A percentile compares a stretch with the other conserved stretches of the same genome.
phyloP scores from a whole-genome alignment of 1,140 invertebrate species.

The Drosophila teissieri region DNA sequence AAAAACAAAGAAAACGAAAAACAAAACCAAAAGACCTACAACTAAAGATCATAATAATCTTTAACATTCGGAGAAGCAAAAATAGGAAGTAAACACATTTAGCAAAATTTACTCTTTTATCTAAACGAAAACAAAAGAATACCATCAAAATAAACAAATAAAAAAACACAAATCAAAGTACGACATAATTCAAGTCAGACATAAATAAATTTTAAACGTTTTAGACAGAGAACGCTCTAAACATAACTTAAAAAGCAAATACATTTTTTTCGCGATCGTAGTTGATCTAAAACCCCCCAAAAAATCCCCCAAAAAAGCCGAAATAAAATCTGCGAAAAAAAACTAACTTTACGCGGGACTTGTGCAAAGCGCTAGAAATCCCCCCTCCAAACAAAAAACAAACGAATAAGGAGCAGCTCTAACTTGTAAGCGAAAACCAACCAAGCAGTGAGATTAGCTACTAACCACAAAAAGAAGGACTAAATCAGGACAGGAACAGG shows the following conservation, averaged over 20 bases:
- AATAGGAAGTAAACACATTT: conserved; percentile 51
- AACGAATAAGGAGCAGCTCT: conserved; percentile 21
- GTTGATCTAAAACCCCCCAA: conserved; percentile 77
- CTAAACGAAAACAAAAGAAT: conserved; percentile 56
- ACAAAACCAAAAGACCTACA: conserved; percentile 24
- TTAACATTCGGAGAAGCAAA: conserved; percentile 41
- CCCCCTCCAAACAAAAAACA: conserved; percentile 31
- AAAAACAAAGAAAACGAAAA: conserved; percentile 47
- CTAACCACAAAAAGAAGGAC: conserved; percentile 49
- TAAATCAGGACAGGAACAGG: conserved; percentile 42
- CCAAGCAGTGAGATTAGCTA: conserved; percentile 82
- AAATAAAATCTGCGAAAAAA: conserved; percentile 17
- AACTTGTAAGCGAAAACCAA: conserved; percentile 63
- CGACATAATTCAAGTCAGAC: conserved; percentile 52
- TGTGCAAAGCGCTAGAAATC: conserved; percentile 82
- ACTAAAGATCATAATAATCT: conserved; percentile 42
- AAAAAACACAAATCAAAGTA: conserved; percentile 31
- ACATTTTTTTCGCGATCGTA: conserved; percentile 79
- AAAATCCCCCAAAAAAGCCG: conserved; percentile 3
- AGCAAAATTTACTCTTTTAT: conserved; percentile 85
- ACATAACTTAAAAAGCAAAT: conserved; percentile 50
- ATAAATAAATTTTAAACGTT: conserved; percentile 79
- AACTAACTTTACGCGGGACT: conserved; percentile 45
- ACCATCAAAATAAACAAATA: conserved; percentile 12
- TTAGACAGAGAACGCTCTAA: conserved; percentile 51